Percentiles rank a stretch among this genome's conserved stretches.
phyloP scores from a whole-genome alignment of 2,113 vertebrate species.

The Suricata suricatta region DNA sequence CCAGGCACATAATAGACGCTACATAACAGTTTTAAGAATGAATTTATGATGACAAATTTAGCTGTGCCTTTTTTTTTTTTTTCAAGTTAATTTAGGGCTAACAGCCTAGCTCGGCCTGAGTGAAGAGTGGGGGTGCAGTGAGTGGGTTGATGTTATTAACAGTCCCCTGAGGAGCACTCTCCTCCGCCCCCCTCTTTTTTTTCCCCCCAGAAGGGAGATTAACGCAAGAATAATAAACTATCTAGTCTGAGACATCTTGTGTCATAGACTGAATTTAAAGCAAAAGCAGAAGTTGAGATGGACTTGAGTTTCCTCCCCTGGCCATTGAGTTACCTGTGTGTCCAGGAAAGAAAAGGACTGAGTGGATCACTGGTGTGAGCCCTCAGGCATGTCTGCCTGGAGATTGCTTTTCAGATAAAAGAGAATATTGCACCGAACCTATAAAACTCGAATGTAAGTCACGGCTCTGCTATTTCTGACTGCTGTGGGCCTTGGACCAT shows the following conservation, averaged over 20 bases:
- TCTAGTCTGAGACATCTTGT: background rate
- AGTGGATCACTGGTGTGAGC: background rate
- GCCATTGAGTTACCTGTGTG: background rate
- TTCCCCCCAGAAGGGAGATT: background rate
- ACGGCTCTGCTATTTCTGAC: background rate
- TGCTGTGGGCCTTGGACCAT: background rate
- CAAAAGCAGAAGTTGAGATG: background rate
- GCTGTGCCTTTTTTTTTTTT: background rate
- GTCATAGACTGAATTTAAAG: background rate
- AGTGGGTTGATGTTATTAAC: background rate
- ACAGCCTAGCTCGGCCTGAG: background rate
- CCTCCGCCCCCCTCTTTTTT: background rate
- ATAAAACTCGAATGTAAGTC: background rate
- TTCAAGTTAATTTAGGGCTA: background rate
- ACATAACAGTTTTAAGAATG: background rate
- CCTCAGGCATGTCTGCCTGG: background rate
- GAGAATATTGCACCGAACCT: background rate
- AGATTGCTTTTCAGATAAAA: background rate
- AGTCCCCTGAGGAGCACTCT: background rate
- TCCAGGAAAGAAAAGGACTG: background rate
- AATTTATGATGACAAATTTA: background rate
- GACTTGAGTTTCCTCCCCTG: background rate
- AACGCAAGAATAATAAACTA: background rate
- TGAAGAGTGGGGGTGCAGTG: background rate
- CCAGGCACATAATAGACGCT: background rate